Base-by-base conservation (phyloP, 2,888 invertebrate genomes). In the Clistopyga incitator region DNA sequence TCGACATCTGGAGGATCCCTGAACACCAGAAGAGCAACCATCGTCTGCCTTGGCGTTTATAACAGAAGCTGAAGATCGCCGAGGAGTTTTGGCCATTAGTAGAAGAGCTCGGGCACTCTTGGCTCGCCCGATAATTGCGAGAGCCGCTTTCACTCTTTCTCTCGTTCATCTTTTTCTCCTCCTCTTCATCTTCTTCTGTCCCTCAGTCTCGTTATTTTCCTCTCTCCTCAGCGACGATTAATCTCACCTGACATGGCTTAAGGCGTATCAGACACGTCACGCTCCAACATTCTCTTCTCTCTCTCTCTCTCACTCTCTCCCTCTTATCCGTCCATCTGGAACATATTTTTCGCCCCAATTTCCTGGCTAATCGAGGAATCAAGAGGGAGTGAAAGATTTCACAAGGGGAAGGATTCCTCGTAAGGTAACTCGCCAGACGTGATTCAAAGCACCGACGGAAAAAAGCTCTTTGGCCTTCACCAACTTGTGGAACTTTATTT, bases 51-150 rank as follows among this genome's bases (percentile, higher is more conserved):
- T 50, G 67, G 70, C 25, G 72, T 71, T 61, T 56, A 29, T 61
- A 65, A n/a, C 20, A 45, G 23, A n/a, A 45, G 54, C 65, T 59
- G 56, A 64, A 79, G 68, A 59, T 71, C 75, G 70, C 59, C 70
- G 23, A 25, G 52, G 47, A 64, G 52, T 68, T 79, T 81, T 80
- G 81, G 84, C 88, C 89, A 88, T 89, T 89, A 90, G 88, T 85
- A 82, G 80, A 85, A 86, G 86, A 84, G 86, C 75, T 20, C 6
- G 20, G 47, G 85, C 87, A 88, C 87, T 84, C 80, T 67, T 70
- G 59, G 74, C 42, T 77, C 75, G 84, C 82, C 88, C 87, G 88
- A 89, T 90, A 89, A 90, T 90, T 89, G 87, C 89, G 85, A 88
- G 87, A 87, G 10, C 38, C 68, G 78, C 80, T 54, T 34, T 78